These are phyloP conservation scores for Synanthedon andrenaeformis DNA, from an alignment of 2,888 invertebrate species.

Conservation along the genomic window DNA sequence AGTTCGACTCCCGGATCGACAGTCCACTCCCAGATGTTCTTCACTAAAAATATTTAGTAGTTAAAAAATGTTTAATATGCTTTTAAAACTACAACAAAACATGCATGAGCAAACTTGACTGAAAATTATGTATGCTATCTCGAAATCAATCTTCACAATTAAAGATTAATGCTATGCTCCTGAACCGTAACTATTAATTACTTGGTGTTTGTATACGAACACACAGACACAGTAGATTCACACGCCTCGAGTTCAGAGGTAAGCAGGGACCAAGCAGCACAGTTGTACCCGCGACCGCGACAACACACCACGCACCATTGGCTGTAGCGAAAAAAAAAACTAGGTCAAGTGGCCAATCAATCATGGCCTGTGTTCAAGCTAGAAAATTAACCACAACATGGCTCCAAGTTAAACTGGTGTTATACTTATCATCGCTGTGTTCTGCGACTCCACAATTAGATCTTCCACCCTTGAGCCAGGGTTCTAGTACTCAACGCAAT, in stretches of 20 bases:
- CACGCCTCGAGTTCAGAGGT: conserved; percentile 51
- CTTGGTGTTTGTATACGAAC: neutral
- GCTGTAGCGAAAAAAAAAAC: conserved; percentile 19
- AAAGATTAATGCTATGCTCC: neutral
- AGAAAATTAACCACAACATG: conserved; percentile 29
- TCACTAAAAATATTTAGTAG: no score
- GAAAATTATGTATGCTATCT: neutral
- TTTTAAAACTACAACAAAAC: no score
- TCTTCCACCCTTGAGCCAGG: conserved; percentile 61
- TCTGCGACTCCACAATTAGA: conserved; percentile 60
- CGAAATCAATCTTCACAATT: neutral
- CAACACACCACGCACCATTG: conserved; percentile 54
- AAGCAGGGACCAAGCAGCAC: conserved; percentile 19
- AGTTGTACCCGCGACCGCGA: conserved; percentile 51
- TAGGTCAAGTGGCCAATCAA: conserved; percentile 22
- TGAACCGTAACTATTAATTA: conserved; percentile 1
- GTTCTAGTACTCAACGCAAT: conserved; percentile 36
- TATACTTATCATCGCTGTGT: conserved; percentile 17
- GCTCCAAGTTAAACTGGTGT: conserved; percentile 29
- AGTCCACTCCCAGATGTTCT: no score
- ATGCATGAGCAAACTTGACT: no score
- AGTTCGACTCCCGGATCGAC: no score
- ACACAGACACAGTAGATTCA: conserved; percentile 42
- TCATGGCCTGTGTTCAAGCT: conserved; percentile 45
- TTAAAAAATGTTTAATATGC: no score